Evolutionary conservation across 2,113 vertebrate genomes (phyloP), one percentile per base, ranked within the genome.

Genomic region (Gnathonemus echidnorhynchus): DNA sequence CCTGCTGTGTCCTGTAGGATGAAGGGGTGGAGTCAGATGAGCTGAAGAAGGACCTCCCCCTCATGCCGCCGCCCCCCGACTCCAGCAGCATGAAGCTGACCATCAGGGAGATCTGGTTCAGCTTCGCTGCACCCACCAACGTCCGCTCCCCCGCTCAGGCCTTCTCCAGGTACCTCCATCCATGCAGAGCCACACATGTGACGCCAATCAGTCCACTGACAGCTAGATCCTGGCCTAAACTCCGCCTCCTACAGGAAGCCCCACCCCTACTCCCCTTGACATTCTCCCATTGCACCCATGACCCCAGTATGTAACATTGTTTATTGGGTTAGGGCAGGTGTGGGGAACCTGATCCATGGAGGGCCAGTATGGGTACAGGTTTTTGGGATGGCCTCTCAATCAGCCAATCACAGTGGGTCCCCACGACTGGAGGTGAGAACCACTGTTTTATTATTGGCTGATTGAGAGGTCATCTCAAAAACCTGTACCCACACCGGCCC

Each of bases 21-120:
- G 98, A 99, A 96, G 98, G 98, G 0, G 98, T 99, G 42, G 98
- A 99, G 94, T 99, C 98, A 10, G 98, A 99, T 91, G 98, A 99
- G 92, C 94, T 99, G 49, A 99, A 99, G 93, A 99, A 99, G 95
- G 98, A 99, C 91, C 96, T 99, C 42, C 98, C 98, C 27, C 95
- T 99, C 90, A 97, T 98, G 97, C 98, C 98, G 5, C 98, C 98
- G 1, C 98, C 98, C 0, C 98, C 98, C 31, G 98, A 99, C 92
- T 99, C 98, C 88, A 99, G 98, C 96, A 99, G 98, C 94, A 99
- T 99, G 98, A 99, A 99, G 93, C 91, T 99, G 89, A 98, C 97
- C 70, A 98, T 99, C 92, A 97, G 97, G 90, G 98, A 99, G 95
- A 99, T 99, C 92, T 99, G 98, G 98, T 99, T 99, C 93, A 99